Conservation (phyloP, 2,888 invertebrate species). For the Falcaria lacertinaria region DNA sequence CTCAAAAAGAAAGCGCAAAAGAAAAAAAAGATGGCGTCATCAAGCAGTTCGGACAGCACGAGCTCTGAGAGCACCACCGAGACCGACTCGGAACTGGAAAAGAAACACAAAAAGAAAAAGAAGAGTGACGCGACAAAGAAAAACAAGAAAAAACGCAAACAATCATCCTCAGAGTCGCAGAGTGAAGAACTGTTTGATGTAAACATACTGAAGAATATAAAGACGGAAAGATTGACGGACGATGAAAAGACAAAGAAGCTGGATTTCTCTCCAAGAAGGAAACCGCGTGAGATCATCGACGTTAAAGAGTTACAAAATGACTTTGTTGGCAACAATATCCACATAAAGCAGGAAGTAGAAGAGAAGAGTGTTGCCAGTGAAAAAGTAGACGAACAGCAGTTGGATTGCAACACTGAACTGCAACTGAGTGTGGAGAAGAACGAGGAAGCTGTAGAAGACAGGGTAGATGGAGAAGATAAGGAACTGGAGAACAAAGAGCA, state of each 20-base stretch:
- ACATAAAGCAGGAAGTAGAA: conserved; percentile 54
- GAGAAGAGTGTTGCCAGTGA: conserved; percentile 15
- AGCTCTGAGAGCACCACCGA: conserved; percentile 42
- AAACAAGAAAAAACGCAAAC: conserved; percentile 42
- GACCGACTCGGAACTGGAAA: conserved; percentile 28
- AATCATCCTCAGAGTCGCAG: conserved; percentile 46
- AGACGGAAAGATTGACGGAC: conserved; percentile 62
- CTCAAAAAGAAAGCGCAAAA: conserved; percentile 50
- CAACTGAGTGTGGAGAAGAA: conserved; percentile 3
- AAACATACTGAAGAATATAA: conserved; percentile 67
- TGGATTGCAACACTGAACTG: not conserved
- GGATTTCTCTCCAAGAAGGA: conserved; percentile 56
- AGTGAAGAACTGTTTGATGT: conserved; percentile 62
- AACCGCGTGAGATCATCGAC: conserved; percentile 63
- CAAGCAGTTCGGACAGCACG: conserved; percentile 41
- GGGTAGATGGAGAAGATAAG: conserved; percentile 16
- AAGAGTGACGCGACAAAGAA: conserved; percentile 22
- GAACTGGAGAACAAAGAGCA: conserved; percentile 3
- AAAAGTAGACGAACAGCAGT: conserved; percentile 6
- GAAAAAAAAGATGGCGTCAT: conserved; percentile 53
- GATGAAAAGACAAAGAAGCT: conserved; percentile 48
- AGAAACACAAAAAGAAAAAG: conserved; percentile 29
- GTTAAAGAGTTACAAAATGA: conserved; percentile 70
- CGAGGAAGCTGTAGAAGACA: conserved; percentile 8
- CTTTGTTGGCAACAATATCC: conserved; percentile 59